Base-by-base conservation (phyloP, 2,797 vertebrate species). In the Sebastes miniatus region DNA sequence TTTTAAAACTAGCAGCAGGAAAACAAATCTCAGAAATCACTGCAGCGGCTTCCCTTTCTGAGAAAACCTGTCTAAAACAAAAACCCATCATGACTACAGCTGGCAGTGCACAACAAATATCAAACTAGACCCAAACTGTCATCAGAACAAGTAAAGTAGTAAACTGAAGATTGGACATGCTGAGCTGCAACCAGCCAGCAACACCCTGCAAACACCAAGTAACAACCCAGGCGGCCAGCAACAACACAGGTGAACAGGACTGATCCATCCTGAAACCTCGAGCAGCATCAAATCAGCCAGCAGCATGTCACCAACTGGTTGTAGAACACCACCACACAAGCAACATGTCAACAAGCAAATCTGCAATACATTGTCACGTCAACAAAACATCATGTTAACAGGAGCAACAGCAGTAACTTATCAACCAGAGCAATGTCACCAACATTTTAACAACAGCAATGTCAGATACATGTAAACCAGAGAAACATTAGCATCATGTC, bases 381-480 rank as follows among this genome's bases (percentile, higher is more conserved):
- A 89, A 83, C 69, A 80, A 81, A 85, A 88, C 76, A 86, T 43
- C 74, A 69, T 47, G 22, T 73, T 54, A 70, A 69, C 61, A 73
- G 20, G 27, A 69, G 67, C 67, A 85, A 83, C 36, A 87, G 71
- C 70, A 80, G 61, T 56, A 76, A 78, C 64, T 71, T 36, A 34
- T 59, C 69, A 62, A 85, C 52, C 71, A 73, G 18, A 83, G 79
- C 71, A 84, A 68, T n/a, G 43, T 52, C 47, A 52, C 47, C 47
- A 52, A 52, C 47, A 52, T 52, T 52, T 52, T 52, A 52, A 52
- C 47, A 50, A 50, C 43, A 52, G 20, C 67, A 78, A 76, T 50
- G 32, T 66, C 69, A 86, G 54, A 2, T 43, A 79, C 70, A 80
- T 50, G 47, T 72, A 43, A 81, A 79, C 81, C 62, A 73, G 39